Evolutionary conservation across 2,797 vertebrate species (phyloP).

Genomic region (Podargus strigoides): DNA sequence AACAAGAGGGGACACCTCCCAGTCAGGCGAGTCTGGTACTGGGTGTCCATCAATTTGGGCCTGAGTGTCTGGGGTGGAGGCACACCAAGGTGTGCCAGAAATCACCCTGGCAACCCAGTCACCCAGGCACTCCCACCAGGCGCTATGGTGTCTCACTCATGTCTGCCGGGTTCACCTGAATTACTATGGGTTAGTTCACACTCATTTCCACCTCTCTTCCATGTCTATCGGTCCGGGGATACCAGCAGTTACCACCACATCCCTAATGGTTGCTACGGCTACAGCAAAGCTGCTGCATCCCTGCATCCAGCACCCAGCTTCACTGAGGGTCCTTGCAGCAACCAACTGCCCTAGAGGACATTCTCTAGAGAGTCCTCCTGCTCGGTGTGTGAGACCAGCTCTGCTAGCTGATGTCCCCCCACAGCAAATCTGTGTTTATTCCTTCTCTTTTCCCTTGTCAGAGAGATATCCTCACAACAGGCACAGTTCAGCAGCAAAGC

Average conservation of each 20-base stretch:
- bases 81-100: rapidly evolving
- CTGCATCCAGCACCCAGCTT: background rate
- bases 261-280: background rate
- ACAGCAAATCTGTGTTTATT: background rate
- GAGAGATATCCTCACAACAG: rapidly evolving
- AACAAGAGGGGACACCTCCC: background rate
- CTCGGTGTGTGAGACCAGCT: background rate
- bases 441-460: background rate
- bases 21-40: background rate
- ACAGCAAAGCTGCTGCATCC: background rate
- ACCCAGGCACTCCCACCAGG: background rate
- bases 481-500: background rate
- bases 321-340: rapidly evolving
- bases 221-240: rapidly evolving
- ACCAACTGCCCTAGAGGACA: background rate
- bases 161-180: background rate
- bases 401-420: background rate
- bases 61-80: rapidly evolving
- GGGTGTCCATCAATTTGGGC: too few species aligned
- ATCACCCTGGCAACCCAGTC: background rate
- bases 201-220: background rate
- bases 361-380: background rate
- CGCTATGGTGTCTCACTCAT: rapidly evolving
- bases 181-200: rapidly evolving
- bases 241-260: background rate